A percentile compares a stretch with the other conserved stretches of the same genome.
Evolutionary conservation across 2,113 vertebrate genomes (phyloP).

Genomic region (Heloderma charlesbogerti): DNA sequence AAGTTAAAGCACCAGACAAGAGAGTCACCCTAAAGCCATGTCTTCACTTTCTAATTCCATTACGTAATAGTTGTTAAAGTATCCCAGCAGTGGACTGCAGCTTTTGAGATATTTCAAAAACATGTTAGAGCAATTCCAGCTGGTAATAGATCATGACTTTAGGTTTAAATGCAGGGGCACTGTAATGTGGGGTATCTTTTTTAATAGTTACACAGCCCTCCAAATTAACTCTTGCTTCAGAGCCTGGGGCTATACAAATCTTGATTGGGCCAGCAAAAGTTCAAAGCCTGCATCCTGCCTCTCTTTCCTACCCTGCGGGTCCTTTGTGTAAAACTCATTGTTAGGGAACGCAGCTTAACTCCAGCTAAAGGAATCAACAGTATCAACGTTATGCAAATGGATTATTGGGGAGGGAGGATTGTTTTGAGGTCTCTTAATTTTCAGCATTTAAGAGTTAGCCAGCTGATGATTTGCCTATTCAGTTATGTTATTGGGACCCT

Average conservation of each 20-base stretch:
- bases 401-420: constrained; percentile 57
- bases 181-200: constrained; percentile 36
- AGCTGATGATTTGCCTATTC: constrained; percentile 25
- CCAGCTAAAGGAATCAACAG: constrained; percentile 64
- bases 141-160: constrained; percentile 60
- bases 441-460: constrained; percentile 41
- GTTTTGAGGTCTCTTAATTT: constrained; percentile 65
- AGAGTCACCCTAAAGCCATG: constrained; percentile 5
- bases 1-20: constrained; percentile 36
- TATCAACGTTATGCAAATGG: constrained; percentile 49
- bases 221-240: constrained; percentile 58
- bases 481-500: constrained; percentile 43
- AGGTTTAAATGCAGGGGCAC: constrained; percentile 56
- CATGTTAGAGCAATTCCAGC: constrained; percentile 30
- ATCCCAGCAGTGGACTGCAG: constrained; percentile 28
- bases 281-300: constrained; percentile 59
- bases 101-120: constrained; percentile 53
- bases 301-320: constrained; percentile 54
- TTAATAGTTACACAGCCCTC: constrained; percentile 63
- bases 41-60: constrained; percentile 46
- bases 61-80: not conserved
- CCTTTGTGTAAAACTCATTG: constrained; percentile 70
- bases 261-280: constrained; percentile 56
- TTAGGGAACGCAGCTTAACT: constrained; percentile 63
- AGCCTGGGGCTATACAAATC: constrained; percentile 65